Evolutionary conservation across 2,113 vertebrate genomes (phyloP).

Genomic region (Asarcornis scutulata): DNA sequence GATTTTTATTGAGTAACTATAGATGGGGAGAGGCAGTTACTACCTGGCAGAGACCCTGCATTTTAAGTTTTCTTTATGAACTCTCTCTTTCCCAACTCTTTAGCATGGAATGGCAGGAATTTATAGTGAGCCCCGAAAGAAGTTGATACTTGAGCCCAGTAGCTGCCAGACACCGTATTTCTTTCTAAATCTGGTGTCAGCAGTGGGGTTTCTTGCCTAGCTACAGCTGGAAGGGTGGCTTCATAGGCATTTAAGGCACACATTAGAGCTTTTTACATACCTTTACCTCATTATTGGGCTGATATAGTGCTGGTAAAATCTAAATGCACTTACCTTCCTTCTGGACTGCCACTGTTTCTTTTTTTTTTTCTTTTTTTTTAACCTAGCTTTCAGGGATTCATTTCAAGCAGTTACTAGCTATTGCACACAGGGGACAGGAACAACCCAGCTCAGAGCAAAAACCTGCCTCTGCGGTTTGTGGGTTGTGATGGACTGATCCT

Average conservation of each 20-base stretch:
- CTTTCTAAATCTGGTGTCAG: not conserved
- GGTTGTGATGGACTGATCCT: not conserved
- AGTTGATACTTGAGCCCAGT: not conserved
- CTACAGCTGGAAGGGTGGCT: not conserved
- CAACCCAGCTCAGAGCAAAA: not conserved
- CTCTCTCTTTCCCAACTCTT: not conserved
- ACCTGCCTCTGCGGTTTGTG: not conserved
- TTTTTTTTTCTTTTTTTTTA: not conserved
- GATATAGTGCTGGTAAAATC: not conserved
- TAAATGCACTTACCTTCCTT: not conserved
- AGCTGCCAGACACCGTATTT: not conserved
- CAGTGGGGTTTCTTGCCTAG: not conserved
- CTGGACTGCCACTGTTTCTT: fast-evolving
- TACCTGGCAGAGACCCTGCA: slow-evolving; percentile 12
- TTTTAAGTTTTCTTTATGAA: slow-evolving; percentile 23
- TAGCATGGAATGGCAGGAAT: not conserved
- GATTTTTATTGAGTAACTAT: slow-evolving; percentile 44
- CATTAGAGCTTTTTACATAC: not conserved
- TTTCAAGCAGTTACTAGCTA: not conserved
- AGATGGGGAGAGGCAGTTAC: slow-evolving; percentile 30
- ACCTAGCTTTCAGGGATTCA: not conserved
- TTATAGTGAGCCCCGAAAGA: not conserved
- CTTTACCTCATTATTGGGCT: not conserved
- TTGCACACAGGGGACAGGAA: not conserved
- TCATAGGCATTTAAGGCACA: fast-evolving